Base-by-base conservation (phyloP, 2,113 vertebrate species). In the Leucopsar rothschildi region DNA sequence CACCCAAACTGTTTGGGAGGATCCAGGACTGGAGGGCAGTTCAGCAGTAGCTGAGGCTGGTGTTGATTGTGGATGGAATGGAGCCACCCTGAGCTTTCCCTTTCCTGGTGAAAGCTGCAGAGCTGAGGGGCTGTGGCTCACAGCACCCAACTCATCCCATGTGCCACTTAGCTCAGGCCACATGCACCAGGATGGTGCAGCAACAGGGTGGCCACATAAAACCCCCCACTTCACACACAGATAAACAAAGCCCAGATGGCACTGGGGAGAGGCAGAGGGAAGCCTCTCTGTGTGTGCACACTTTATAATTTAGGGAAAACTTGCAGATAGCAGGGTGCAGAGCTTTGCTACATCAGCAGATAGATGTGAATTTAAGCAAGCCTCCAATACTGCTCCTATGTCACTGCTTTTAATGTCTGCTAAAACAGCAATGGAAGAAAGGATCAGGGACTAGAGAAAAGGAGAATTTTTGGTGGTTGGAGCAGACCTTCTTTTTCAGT, bases 171-270 rank as follows among this genome's bases (percentile, higher is more conserved):
- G 49, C 63, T 5, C 23, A 57, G 45, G 27, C 50, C 59, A n/a
- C 17, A 3, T 0, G 21, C 31, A 59, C 35, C 57, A 14, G 29
- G 35, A 81, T 0, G 0, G 21, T 0, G 3, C 69, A 89, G 69
- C 28, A 57, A 53, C 47, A 56, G 60, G 35, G 52, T 83, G 27
- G 37, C 82, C 76, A 86, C 90, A 90, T 83, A 61, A 96, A 96
- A 86, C 33, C 65, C 57, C 56, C 72, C 76, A 64, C 86, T 92
- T 84, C 76, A 90, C 72, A 96, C 24, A 87, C 49, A 71, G 35
- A 69, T 21, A 76, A 88, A 89, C 94, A 80, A 75, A 93, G 40
- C 53, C 90, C 95, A 95, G 85, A 84, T 68, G 86, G 82, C 64
- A 47, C 64, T 23, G 40, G 65, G 56, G 52, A 96, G 92, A 90